Base-by-base conservation (phyloP, 2,113 vertebrate species). In the Rana temporaria region DNA sequence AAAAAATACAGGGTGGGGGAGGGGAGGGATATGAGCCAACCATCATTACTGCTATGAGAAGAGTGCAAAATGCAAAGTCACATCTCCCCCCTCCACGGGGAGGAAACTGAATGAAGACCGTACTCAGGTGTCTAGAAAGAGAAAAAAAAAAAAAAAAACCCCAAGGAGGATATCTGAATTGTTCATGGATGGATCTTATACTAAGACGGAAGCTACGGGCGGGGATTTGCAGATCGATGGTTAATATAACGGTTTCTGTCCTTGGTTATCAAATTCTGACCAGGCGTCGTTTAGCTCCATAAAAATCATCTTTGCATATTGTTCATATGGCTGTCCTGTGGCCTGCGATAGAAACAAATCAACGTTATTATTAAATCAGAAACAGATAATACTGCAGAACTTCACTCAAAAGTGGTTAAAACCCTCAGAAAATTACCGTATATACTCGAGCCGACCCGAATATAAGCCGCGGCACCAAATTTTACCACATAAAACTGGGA, bases 231-330 rank as follows among this genome's bases (percentile, higher is more conserved):
- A 79, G 24, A 53, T 52, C 2, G 85, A 85, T 90, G 89, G 76
- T 89, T 91, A 99, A 91, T 98, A 99, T 85, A 99, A 93, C 42
- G 98, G 91, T 89, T 99, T 99, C 89, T 97, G 98, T 91, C 98
- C 98, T 96, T 99, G 98, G 90, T 96, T 98, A 84, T 99, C 98
- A 92, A 99, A 99, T 95, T 99, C 98, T 91, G 98, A 99, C 98
- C 98, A 99, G 88, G 98, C 98, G 80, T 99, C 98, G 22, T 99
- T 99, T 75, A 99, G 91, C 92, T 99, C 98, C 96, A 99, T 99
- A 92, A 99, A 99, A 91, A 99, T 99, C 98, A 99, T 98, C 95
- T 99, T 99, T 95, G 98, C 98, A 85, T 99, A 99, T 90, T 99
- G 98, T 96, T 99, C 98, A 85, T 99, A 99, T 11, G 98, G 97